Evolutionary conservation across 2,797 vertebrate species (phyloP), one percentile per base, ranked within the genome.

Genomic region (Enteromius afrohamiltoni): DNA sequence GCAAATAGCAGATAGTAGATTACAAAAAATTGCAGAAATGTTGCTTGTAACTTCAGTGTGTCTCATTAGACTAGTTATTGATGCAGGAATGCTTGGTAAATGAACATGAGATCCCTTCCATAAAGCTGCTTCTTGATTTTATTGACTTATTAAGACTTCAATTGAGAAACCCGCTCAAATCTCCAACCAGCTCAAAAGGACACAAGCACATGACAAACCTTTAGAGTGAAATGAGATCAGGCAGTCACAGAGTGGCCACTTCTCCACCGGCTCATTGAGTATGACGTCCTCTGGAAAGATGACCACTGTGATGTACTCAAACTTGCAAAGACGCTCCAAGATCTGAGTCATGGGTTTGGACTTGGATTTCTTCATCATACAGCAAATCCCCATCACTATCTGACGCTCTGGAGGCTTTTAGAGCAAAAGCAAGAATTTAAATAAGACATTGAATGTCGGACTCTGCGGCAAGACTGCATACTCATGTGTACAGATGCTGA

Each of bases 321-420:
- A 99, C 91, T 95, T 96, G 94, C 98, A 99, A 86, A 99, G 96
- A 83, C 98, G 95, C 92, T 99, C 97, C 92, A 99, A 93, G 91
- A 99, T 99, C 93, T 99, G 98, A 49, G 98, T 99, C 98, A 99
- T 99, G 34, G 98, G 98, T 93, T 99, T 99, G 11, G 98, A 99
- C 92, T 99, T 98, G 80, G 98, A 99, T 92, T 99, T 99, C 92
- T 99, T 99, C 93, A 97, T 98, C 98, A 99, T 99, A 90, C 97
- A 97, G 91, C 98, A 99, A 93, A 99, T 99, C 89, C 98, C 98
- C 88, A 99, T 96, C 89, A 97, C 92, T 8, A 99, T 99, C 93
- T 99, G 97, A 88, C 91, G 95, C 92, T 99, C 98, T 0, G 96
- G 96, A 87, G 96, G 96, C 98, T 99, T 40, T 83, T 14, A 85